A percentile compares a stretch with the other conserved stretches of the same genome.
Evolutionary conservation across 2,113 vertebrate genomes (phyloP).

Genomic region (Toxotes jaculatrix): DNA sequence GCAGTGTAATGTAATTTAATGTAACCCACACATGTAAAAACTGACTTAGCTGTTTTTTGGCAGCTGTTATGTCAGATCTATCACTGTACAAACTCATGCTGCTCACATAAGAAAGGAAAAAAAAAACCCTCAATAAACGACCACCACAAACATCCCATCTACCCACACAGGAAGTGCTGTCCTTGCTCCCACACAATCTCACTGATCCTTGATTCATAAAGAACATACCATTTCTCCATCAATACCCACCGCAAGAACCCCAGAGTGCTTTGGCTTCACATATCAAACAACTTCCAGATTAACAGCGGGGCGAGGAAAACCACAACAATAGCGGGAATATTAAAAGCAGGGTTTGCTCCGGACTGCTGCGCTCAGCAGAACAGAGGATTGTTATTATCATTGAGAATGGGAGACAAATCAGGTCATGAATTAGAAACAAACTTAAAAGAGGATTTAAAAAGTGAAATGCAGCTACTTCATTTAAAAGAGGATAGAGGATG

Average conservation of each 20-base stretch:
- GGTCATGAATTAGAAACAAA: constrained; percentile 30
- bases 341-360: constrained; percentile 54
- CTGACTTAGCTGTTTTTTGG: background rate
- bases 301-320: constrained; percentile 48
- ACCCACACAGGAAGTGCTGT: constrained; percentile 44
- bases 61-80: constrained; percentile 25
- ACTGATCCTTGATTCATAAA: constrained; percentile 61
- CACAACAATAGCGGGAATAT: constrained; percentile 67
- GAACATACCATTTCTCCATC: constrained; percentile 49
- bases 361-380: constrained; percentile 54
- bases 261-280: constrained; percentile 38
- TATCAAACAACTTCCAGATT: constrained; percentile 66
- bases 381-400: constrained; percentile 20
- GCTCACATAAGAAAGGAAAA: background rate
- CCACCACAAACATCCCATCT: constrained; percentile 37
- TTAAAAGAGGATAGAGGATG: constrained; percentile 11
- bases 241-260: constrained; percentile 54
- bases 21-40: constrained; percentile 13
- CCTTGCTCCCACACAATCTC: constrained; percentile 41
- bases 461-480: constrained; percentile 16
- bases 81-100: constrained; percentile 1
- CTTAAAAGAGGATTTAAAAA: background rate
- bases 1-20: background rate
- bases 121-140: background rate
- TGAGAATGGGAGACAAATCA: constrained; percentile 15